A percentile compares a stretch with the other conserved stretches of the same genome.
These are phyloP conservation scores for Lottia gigantea DNA, from an alignment of 2,888 invertebrate species.

Conservation along the genomic window DNA sequence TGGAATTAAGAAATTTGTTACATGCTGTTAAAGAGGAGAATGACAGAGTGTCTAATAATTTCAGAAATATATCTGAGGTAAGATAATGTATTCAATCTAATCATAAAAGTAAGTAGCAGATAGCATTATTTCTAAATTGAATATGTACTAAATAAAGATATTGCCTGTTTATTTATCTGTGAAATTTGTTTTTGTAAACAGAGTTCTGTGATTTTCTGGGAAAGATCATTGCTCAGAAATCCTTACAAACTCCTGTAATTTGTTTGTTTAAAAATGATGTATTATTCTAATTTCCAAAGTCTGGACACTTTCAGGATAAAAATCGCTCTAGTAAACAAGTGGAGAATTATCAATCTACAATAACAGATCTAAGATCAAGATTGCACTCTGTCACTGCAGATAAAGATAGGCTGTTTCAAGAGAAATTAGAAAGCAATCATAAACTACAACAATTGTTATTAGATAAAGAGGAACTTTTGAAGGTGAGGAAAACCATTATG, in stretches of 20 bases:
- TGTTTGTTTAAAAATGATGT: too few relatives aligned
- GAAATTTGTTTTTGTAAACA: too few relatives aligned
- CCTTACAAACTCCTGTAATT: too few relatives aligned
- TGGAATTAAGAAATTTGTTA: conserved; percentile 49
- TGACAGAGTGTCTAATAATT: conserved; percentile 49
- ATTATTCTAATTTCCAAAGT: neutral
- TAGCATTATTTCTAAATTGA: too few relatives aligned
- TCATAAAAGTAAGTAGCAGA: too few relatives aligned
- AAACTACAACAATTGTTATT: conserved; percentile 53
- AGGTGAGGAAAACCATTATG: conserved; percentile 33
- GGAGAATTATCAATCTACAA: conserved; percentile 48
- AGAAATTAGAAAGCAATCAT: conserved; percentile 55
- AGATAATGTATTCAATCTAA: neutral
- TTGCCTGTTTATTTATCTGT: too few relatives aligned
- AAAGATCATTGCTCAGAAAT: too few relatives aligned
- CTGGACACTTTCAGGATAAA: conserved; percentile 49
- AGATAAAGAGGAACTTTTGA: conserved; percentile 55
- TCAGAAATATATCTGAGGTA: conserved; percentile 54
- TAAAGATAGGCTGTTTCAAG: conserved; percentile 58
- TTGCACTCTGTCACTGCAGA: conserved; percentile 48
- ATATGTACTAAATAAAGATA: too few relatives aligned
- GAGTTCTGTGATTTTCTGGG: too few relatives aligned
- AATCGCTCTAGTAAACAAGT: conserved; percentile 44
- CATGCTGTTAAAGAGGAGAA: conserved; percentile 57
- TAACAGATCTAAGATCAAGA: conserved; percentile 51